These are phyloP conservation scores for Bombus polaris DNA, from an alignment of 1,140 invertebrate species.

Conservation along the genomic window DNA sequence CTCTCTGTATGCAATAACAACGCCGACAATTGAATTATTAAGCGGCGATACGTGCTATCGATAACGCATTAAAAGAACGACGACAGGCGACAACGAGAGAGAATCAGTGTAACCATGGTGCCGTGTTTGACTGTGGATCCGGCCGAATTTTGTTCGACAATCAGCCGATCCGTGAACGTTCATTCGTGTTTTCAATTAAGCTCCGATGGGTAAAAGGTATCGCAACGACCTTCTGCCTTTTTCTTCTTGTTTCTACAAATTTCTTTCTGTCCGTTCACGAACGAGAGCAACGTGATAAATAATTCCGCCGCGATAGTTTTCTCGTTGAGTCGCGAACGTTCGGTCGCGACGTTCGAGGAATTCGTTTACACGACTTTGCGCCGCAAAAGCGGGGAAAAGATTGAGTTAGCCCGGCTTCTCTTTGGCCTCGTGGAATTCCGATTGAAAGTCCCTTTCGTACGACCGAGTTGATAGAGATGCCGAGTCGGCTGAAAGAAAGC, in stretches of 20 bases:
- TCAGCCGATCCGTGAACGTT: neutral
- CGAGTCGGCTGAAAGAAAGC: neutral
- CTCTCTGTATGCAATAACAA: neutral
- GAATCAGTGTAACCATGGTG: neutral
- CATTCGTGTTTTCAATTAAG: neutral
- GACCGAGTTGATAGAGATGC: neutral
- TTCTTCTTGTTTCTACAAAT: no score
- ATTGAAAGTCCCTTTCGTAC: neutral
- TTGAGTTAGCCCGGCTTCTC: neutral
- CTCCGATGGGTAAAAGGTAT: no score
- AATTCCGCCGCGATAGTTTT: constrained; percentile 17
- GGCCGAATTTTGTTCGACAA: neutral
- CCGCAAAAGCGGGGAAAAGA: constrained; percentile 14
- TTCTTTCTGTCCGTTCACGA: neutral
- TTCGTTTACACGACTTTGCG: constrained; percentile 25
- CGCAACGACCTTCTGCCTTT: no score
- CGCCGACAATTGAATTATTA: constrained; percentile 29
- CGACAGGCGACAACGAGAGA: neutral
- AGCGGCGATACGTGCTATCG: constrained; percentile 19
- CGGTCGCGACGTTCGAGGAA: constrained; percentile 5
- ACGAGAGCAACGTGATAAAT: constrained; percentile 10
- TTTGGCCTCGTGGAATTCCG: constrained; percentile 5
- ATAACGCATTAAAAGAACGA: constrained; percentile 8
- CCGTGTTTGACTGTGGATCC: neutral
- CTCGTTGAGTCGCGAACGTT: neutral